phyloP scores from a whole-genome alignment of 1,140 invertebrate species.

The Grapholita molesta region DNA sequence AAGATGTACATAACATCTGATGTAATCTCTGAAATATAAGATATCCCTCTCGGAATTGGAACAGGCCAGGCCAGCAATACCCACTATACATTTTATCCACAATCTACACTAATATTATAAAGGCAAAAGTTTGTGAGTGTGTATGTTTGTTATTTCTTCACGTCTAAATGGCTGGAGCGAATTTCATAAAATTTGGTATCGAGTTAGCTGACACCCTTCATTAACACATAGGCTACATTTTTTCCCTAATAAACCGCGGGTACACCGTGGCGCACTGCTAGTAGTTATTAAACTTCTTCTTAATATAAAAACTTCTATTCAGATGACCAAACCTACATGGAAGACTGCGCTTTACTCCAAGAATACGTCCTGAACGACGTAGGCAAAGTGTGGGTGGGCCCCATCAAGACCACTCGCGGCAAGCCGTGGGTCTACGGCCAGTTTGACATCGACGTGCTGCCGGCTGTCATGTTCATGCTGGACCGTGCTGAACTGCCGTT shows the following conservation, averaged over 20 bases:
- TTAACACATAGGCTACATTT: too few species aligned
- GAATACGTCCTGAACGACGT: slow-evolving; percentile 87
- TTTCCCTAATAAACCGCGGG: neutral
- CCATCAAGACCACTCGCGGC: slow-evolving; percentile 79
- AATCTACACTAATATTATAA: too few species aligned
- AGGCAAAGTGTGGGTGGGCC: slow-evolving; percentile 87
- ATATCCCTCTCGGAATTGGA: too few species aligned
- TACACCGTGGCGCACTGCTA: neutral
- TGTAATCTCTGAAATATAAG: too few species aligned
- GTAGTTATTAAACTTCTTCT: neutral
- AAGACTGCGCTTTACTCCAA: slow-evolving; percentile 78
- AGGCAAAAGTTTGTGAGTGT: too few species aligned
- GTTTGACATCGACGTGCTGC: slow-evolving; percentile 82
- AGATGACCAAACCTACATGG: slow-evolving; percentile 85
- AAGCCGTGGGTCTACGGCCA: slow-evolving; percentile 87
- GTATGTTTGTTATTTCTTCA: too few species aligned
- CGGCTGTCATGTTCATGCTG: slow-evolving; percentile 81
- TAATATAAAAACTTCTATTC: neutral
- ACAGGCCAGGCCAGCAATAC: too few species aligned
- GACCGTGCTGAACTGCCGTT: slow-evolving; percentile 79
- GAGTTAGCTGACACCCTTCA: too few species aligned
- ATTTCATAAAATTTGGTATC: too few species aligned
- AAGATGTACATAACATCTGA: too few species aligned
- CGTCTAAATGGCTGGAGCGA: too few species aligned
- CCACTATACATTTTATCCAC: too few species aligned